Percentiles rank a stretch among this genome's conserved stretches.
phyloP scores from a whole-genome alignment of 2,797 vertebrate species.

The Pogoniulus pusillus region DNA sequence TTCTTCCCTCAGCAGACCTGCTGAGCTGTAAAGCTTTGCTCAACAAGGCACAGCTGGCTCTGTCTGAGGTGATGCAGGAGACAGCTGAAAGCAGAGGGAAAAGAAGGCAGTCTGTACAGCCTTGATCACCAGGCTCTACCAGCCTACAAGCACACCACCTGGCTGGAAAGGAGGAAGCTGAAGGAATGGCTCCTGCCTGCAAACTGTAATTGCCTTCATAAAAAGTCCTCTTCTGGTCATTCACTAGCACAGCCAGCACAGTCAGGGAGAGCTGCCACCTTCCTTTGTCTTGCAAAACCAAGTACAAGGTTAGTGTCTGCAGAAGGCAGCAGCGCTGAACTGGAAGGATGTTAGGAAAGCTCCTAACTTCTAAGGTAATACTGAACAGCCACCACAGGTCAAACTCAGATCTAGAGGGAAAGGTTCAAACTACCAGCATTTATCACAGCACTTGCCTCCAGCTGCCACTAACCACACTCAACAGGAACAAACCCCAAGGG shows the following conservation, averaged over 20 bases:
- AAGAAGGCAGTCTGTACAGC: not conserved
- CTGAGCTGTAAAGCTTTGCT: not conserved
- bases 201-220: not conserved
- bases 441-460: not conserved
- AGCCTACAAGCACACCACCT: constrained; percentile 40
- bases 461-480: not conserved
- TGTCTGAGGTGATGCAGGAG: not conserved
- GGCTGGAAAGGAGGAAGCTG: not conserved
- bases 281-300: not conserved
- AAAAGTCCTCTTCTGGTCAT: not conserved
- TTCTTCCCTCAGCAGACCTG: not conserved
- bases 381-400: not conserved
- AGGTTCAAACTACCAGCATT: not conserved
- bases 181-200: not conserved
- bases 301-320: not conserved
- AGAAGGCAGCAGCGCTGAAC: not conserved
- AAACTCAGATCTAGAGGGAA: not conserved
- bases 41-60: not conserved
- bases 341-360: not conserved
- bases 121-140: not conserved
- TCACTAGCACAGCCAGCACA: not conserved
- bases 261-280: not conserved
- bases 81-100: not conserved
- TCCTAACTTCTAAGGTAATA: not conserved
- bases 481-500: not conserved